Conservation (phyloP, 2,797 vertebrate species). For the Etheostoma perlongum region DNA sequence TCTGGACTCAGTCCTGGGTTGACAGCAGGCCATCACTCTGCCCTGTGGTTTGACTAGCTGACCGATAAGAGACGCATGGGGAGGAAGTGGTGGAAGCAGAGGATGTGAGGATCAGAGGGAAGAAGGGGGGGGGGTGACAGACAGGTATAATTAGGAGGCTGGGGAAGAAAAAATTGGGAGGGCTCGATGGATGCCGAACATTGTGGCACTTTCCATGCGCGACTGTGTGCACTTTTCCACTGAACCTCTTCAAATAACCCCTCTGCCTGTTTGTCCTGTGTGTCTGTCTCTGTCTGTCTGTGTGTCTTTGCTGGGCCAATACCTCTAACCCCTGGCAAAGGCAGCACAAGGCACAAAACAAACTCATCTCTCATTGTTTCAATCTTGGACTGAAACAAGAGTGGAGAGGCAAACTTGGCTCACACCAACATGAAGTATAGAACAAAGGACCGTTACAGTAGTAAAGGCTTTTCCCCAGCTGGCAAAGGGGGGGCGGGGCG, state of each 20-base stretch:
- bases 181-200: conserved; percentile 11
- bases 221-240: conserved; percentile 43
- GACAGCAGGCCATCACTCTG: conserved; percentile 40
- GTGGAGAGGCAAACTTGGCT: conserved; percentile 83
- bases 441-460: conserved; percentile 49
- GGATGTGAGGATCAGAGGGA: conserved; percentile 2
- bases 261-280: conserved; percentile 53
- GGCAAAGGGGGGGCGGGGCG: conserved; percentile 34
- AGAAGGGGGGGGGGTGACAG: neutral
- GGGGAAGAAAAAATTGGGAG: conserved; percentile 22
- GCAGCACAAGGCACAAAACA: conserved; percentile 15
- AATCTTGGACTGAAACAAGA: conserved; percentile 67
- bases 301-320: conserved; percentile 38
- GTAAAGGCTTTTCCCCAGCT: conserved; percentile 41
- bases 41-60: conserved; percentile 50
- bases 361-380: conserved; percentile 65
- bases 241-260: conserved; percentile 62
- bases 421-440: conserved; percentile 77
- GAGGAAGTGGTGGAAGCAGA: conserved; percentile 10
- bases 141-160: conserved; percentile 29
- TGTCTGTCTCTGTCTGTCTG: conserved; percentile 47
- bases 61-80: conserved; percentile 34
- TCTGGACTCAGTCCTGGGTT: conserved; percentile 54
- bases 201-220: conserved; percentile 22
- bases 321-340: conserved; percentile 32